phyloP scores from a whole-genome alignment of 2,888 invertebrate species.

The Agapostemon virescens region DNA sequence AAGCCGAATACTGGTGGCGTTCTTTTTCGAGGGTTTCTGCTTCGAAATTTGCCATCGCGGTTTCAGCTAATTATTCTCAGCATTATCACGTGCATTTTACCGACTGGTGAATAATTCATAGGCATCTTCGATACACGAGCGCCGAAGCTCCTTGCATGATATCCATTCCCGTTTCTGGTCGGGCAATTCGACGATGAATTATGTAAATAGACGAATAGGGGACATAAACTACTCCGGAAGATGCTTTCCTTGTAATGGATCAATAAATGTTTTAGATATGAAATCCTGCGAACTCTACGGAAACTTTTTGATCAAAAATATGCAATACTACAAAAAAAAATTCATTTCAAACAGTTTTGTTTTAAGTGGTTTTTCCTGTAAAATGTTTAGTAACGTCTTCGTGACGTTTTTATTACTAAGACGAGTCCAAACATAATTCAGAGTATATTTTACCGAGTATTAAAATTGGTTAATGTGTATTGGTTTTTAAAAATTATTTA shows the following conservation, averaged over 20 bases:
- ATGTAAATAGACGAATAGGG: conserved; percentile 42
- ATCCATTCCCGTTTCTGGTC: conserved; percentile 39
- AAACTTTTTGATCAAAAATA: background rate
- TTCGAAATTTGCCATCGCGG: conserved; percentile 26
- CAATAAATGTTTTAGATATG: conserved; percentile 43
- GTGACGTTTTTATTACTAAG: background rate
- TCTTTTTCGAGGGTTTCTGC: conserved; percentile 28
- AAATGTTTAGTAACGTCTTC: background rate
- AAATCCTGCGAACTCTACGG: background rate
- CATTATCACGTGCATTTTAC: conserved; percentile 45
- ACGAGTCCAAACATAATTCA: background rate
- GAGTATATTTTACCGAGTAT: too few species aligned
- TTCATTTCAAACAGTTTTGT: background rate
- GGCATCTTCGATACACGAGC: conserved; percentile 44
- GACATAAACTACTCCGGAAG: conserved; percentile 33
- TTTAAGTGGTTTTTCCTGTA: background rate
- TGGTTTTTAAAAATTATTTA: too few species aligned
- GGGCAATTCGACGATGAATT: conserved; percentile 48
- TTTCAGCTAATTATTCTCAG: conserved; percentile 38
- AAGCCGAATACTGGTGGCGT: background rate
- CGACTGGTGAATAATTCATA: conserved; percentile 45
- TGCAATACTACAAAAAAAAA: background rate
- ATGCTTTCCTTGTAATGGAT: conserved; percentile 25
- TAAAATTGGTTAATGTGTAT: too few species aligned
- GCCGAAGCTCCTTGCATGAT: conserved; percentile 34